phyloP scores from a whole-genome alignment of 92 coral and sea anemone genomes.

The Blastomussa wellsi region DNA sequence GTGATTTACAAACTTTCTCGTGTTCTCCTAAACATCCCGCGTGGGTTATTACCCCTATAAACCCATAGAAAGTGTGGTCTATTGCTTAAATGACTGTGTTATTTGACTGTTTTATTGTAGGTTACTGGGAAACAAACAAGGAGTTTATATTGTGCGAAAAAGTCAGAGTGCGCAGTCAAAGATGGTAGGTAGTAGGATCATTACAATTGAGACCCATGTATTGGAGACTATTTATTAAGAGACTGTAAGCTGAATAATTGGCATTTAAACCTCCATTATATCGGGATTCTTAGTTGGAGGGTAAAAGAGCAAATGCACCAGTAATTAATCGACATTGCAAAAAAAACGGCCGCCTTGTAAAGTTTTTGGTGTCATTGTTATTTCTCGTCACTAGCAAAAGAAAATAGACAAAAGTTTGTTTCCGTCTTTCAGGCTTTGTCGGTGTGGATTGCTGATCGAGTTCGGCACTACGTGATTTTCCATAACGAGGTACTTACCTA shows the following conservation, averaged over 20 bases:
- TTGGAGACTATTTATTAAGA: neutral
- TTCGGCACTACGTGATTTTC: constrained; percentile 83
- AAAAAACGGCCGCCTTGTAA: too few relatives aligned
- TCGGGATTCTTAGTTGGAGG: too few relatives aligned
- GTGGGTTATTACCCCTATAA: too few relatives aligned
- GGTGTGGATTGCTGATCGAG: constrained; percentile 76
- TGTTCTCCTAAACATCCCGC: too few relatives aligned
- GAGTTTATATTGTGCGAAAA: constrained; percentile 77
- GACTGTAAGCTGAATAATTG: too few relatives aligned
- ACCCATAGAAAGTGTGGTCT: too few relatives aligned
- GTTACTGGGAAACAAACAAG: constrained; percentile 62
- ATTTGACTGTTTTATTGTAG: constrained; percentile 33
- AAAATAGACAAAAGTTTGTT: neutral
- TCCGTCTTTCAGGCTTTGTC: constrained; percentile 62
- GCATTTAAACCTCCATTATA: too few relatives aligned
- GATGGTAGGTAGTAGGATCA: constrained; percentile 42
- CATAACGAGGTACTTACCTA: constrained; percentile 51
- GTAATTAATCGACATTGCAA: too few relatives aligned
- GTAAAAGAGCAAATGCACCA: too few relatives aligned
- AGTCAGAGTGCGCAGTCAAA: constrained; percentile 72
- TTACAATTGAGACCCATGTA: neutral
- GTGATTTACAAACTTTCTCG: too few relatives aligned
- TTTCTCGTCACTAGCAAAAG: too few relatives aligned
- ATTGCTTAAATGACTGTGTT: neutral
- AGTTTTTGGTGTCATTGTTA: too few relatives aligned